Conservation (phyloP, 30 jellyfish, hydroid and myxozoan species). For the Cassiopea andromeda region DNA sequence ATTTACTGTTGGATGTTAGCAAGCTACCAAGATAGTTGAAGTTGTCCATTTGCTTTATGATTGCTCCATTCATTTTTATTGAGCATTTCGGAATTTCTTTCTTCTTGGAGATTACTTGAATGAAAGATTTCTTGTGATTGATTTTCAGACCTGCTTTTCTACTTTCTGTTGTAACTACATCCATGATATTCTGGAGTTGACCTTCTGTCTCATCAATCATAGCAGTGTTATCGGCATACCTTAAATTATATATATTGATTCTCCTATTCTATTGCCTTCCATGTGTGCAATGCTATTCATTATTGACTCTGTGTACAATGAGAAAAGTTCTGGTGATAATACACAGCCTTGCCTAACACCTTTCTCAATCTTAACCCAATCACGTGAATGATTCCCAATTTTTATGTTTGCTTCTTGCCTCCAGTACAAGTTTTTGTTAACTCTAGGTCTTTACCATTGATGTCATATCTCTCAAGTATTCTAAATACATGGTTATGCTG, state of each 20-base stretch:
- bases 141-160: neutral
- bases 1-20: slow-evolving; percentile 2
- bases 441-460: slow-evolving; percentile 36
- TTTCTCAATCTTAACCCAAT: no score
- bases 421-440: slow-evolving; percentile 38
- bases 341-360: no score
- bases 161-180: no score
- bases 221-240: slow-evolving; percentile 60
- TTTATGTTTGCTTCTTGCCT: slow-evolving; percentile 33
- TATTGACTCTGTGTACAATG: neutral
- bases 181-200: neutral
- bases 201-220: slow-evolving; percentile 26
- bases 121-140: neutral
- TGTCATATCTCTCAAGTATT: slow-evolving; percentile 15
- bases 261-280: slow-evolving; percentile 22
- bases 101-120: no score
- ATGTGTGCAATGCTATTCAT: neutral
- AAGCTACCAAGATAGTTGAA: slow-evolving; percentile 21
- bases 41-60: slow-evolving; percentile 4
- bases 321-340: no score
- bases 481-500: slow-evolving; percentile 24
- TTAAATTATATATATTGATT: slow-evolving; percentile 19
- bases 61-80: no score
- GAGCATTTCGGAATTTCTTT: no score
- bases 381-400: neutral